These are phyloP conservation scores for Hystrix cristata DNA, from an alignment of 2,113 vertebrate species.

Conservation along the genomic window DNA sequence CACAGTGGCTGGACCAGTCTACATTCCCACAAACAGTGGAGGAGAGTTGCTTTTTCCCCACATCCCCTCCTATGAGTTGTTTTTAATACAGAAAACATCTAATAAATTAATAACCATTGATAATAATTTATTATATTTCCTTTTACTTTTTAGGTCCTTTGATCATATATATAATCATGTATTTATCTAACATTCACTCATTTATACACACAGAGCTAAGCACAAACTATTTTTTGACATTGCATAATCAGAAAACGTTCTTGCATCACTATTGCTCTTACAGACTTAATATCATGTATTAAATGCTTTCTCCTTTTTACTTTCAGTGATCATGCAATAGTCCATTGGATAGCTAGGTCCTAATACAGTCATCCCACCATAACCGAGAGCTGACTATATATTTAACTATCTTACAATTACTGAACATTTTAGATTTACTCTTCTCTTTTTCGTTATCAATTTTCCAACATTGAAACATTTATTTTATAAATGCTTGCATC, in stretches of 20 bases:
- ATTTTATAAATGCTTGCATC: not conserved
- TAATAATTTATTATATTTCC: not conserved
- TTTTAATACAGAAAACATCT: slow-evolving; percentile 21
- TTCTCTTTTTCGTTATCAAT: not conserved
- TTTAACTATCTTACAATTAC: not conserved
- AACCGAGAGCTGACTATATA: not conserved
- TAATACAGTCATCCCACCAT: not conserved
- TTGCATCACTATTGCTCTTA: not conserved
- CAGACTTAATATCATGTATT: not conserved
- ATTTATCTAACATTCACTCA: not conserved
- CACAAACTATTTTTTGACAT: not conserved
- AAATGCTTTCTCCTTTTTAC: not conserved
- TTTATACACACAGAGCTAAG: not conserved
- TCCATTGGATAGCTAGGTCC: not conserved
- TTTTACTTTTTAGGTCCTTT: slow-evolving; percentile 23
- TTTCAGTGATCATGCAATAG: not conserved
- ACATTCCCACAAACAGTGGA: too few species aligned
- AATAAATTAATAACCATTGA: slow-evolving; percentile 7
- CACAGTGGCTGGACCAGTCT: too few species aligned
- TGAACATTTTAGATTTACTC: not conserved
- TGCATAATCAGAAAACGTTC: slow-evolving; percentile 22
- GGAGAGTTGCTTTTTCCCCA: too few species aligned
- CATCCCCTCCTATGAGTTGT: not conserved
- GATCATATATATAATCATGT: not conserved
- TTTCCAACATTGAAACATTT: not conserved